Percentiles rank a stretch among this genome's conserved stretches.
These are phyloP conservation scores for Neodontobutis hainanensis DNA, from an alignment of 2,113 vertebrate species.

Conservation along the genomic window DNA sequence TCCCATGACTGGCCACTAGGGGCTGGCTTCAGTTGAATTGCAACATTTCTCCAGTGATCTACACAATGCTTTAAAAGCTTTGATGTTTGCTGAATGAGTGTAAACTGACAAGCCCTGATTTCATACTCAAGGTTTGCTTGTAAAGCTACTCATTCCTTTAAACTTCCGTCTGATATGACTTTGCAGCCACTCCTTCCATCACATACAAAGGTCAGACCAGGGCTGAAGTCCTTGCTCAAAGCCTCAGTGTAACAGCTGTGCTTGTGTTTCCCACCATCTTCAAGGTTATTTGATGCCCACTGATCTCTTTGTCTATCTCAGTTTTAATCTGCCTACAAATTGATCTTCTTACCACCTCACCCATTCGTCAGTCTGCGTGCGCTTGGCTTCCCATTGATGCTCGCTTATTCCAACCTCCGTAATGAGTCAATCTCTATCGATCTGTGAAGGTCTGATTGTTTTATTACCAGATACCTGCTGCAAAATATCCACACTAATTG, in stretches of 20 bases:
- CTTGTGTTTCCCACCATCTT: conserved; percentile 13
- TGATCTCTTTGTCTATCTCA: conserved; percentile 9
- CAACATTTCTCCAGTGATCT: too few species aligned
- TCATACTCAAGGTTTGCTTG: neutral
- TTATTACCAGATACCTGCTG: conserved; percentile 47
- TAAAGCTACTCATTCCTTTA: neutral
- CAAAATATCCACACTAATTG: conserved; percentile 52
- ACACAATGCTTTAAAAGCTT: neutral
- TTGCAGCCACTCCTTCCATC: conserved; percentile 2
- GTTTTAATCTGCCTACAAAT: conserved; percentile 25
- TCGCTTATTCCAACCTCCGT: conserved; percentile 46
- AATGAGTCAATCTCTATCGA: conserved; percentile 64
- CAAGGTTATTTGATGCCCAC: conserved; percentile 26
- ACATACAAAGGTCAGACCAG: neutral
- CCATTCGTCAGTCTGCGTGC: conserved; percentile 21
- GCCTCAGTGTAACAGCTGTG: conserved; percentile 1
- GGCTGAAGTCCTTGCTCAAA: neutral
- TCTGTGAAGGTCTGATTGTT: conserved; percentile 61
- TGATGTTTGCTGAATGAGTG: neutral
- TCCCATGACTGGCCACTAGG: neutral
- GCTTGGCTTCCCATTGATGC: conserved; percentile 27
- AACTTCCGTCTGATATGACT: neutral
- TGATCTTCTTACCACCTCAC: conserved; percentile 11
- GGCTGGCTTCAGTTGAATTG: neutral
- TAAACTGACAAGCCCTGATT: neutral